Conservation (phyloP, 2,888 invertebrate genomes). For the Heliconius ethilla region DNA sequence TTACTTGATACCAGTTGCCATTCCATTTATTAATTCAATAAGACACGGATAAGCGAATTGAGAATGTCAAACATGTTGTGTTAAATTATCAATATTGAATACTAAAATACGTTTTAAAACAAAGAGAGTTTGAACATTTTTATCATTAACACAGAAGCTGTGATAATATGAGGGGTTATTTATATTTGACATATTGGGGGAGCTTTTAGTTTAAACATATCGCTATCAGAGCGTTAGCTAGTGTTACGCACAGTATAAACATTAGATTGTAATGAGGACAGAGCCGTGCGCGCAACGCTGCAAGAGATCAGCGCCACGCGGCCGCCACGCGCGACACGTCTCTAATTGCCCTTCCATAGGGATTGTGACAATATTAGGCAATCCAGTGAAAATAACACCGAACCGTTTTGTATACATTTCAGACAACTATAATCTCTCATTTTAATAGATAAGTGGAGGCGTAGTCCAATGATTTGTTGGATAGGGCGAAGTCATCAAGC, state of each 20-base stretch:
- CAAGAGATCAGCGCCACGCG: slow-evolving; percentile 63
- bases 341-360: slow-evolving; percentile 79
- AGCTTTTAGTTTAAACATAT: slow-evolving; percentile 56
- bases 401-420: slow-evolving; percentile 63
- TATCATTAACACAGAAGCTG: slow-evolving; percentile 4
- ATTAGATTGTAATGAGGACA: slow-evolving; percentile 65
- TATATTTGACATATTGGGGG: slow-evolving; percentile 31
- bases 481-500: slow-evolving; percentile 52
- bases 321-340: slow-evolving; percentile 75
- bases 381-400: slow-evolving; percentile 81
- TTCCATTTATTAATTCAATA: slow-evolving; percentile 71
- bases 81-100: slow-evolving; percentile 46
- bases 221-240: slow-evolving; percentile 57
- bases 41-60: slow-evolving; percentile 56
- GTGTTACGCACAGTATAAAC: slow-evolving; percentile 69
- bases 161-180: slow-evolving; percentile 23
- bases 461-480: slow-evolving; percentile 76
- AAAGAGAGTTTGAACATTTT: neutral
- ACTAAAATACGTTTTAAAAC: neutral
- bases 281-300: slow-evolving; percentile 57
- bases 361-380: slow-evolving; percentile 80
- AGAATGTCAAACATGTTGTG: slow-evolving; percentile 52
- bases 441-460: slow-evolving; percentile 81
- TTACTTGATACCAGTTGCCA: slow-evolving; percentile 71
- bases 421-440: slow-evolving; percentile 79